Conservation (phyloP, 2,797 vertebrate genomes). For the Austrolebias charrua region DNA sequence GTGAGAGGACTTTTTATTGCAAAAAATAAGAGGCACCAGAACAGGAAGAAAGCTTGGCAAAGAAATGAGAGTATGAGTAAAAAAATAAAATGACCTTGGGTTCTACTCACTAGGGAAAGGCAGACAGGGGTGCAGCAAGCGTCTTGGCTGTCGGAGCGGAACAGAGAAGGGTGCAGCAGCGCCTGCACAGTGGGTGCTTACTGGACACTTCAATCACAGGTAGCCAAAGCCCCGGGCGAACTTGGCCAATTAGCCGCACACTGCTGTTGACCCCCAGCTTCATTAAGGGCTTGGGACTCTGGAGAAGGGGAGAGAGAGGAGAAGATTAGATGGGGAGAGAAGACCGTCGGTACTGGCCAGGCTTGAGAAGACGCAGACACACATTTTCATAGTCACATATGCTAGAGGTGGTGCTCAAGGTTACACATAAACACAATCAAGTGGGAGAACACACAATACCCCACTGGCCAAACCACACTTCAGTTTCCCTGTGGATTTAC, state of each 20-base stretch:
- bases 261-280: slow-evolving; percentile 74
- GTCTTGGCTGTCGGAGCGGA: slow-evolving; percentile 69
- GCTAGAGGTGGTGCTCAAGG: slow-evolving; percentile 61
- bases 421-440: slow-evolving; percentile 62
- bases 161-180: slow-evolving; percentile 62
- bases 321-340: slow-evolving; percentile 40
- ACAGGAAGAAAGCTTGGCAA: slow-evolving; percentile 26
- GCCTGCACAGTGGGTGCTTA: slow-evolving; percentile 60
- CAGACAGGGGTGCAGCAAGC: slow-evolving; percentile 50
- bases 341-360: slow-evolving; percentile 33
- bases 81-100: slow-evolving; percentile 53
- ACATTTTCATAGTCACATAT: slow-evolving; percentile 30
- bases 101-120: slow-evolving; percentile 68
- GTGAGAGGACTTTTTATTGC: slow-evolving; percentile 16
- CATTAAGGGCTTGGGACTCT: slow-evolving; percentile 75
- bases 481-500: slow-evolving; percentile 38
- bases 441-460: slow-evolving; percentile 24
- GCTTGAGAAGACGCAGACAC: slow-evolving; percentile 38
- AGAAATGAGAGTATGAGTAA: slow-evolving; percentile 36
- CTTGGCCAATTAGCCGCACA: slow-evolving; percentile 80
- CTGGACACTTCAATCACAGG: slow-evolving; percentile 78
- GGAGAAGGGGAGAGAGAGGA: slow-evolving; percentile 42
- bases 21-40: slow-evolving; percentile 31
- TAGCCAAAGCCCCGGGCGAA: slow-evolving; percentile 74
- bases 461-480: slow-evolving; percentile 13